Percentiles rank a stretch among this genome's conserved stretches.
These are phyloP conservation scores for Macrophya annulata DNA, from an alignment of 2,888 invertebrate genomes.

Conservation along the genomic window DNA sequence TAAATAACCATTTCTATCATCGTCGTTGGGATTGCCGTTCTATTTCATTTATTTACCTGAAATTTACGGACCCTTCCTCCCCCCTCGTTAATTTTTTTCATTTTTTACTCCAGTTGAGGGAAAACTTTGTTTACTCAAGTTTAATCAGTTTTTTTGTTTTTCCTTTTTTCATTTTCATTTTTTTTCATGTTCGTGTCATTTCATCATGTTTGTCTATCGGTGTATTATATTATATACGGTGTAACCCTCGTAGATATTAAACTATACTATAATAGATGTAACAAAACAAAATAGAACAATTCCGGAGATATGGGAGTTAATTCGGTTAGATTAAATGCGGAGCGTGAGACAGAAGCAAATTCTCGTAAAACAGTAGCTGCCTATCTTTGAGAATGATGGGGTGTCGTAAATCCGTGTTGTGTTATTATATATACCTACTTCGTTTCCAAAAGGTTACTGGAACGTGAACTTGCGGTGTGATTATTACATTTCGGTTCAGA, in stretches of 20 bases:
- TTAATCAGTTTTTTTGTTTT: background rate
- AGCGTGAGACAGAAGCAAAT: slow-evolving; percentile 33
- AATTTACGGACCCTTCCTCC: slow-evolving; percentile 10
- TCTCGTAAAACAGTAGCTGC: slow-evolving; percentile 40
- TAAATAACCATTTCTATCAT: slow-evolving; percentile 40
- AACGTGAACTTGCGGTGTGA: slow-evolving; percentile 13
- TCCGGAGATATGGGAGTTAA: slow-evolving; percentile 21
- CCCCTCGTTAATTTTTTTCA: background rate
- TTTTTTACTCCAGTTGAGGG: background rate
- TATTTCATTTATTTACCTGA: slow-evolving; percentile 40
- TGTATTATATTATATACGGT: background rate
- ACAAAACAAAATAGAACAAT: background rate
- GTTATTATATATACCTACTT: background rate
- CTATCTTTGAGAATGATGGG: slow-evolving; percentile 53
- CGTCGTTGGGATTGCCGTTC: slow-evolving; percentile 25
- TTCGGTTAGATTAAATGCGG: slow-evolving; percentile 13
- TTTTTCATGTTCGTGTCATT: background rate
- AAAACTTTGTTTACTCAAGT: background rate
- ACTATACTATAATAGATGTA: background rate
- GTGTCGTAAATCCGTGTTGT: slow-evolving; percentile 27
- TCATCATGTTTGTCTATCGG: background rate
- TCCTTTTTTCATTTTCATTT: too few species aligned
- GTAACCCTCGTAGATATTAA: background rate
- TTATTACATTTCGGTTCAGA: slow-evolving; percentile 5
- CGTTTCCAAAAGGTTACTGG: slow-evolving; percentile 26